Evolutionary conservation across 2,797 vertebrate species (phyloP), one percentile per base, ranked within the genome.

Genomic region (Dipus sagitta): DNA sequence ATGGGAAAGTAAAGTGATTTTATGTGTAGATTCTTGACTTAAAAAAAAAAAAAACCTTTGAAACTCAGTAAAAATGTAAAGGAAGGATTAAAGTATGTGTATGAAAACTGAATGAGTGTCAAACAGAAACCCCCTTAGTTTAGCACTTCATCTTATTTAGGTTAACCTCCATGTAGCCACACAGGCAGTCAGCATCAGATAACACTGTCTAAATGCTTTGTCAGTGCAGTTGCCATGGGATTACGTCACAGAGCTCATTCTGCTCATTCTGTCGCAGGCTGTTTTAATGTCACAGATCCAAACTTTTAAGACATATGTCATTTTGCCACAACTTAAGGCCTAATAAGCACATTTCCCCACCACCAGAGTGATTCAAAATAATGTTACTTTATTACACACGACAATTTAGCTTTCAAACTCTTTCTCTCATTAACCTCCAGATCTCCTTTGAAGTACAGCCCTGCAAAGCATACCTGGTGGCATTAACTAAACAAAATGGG

Each of bases 41-140:
- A 67, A 18, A 30, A 87, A 86, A 34, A 42, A 42, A 47, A 47
- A 47, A 47, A 47, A 7, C 47, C 6, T 58, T 58, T 58, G 54
- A 58, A 58, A 79, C 62, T 90, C 42, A 78, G 30, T 72, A 84
- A 90, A 78, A 75, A 83, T 81, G 26, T 7, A 68, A 91, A 67
- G 34, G 26, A 52, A 88, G 3, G 9, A 21, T 21, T 74, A 83
- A 89, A 81, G 8, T 32, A 4, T 80, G 64, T 68, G 10, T 71
- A 47, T 90, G 14, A 75, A 77, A 88, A 88, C 23, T 67, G 77
- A 91, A 74, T 72, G 24, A 74, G 2, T 54, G 21, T 82, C 62
- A 70, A 94, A 93, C 65, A 87, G n/a, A 80, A 96, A 95, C 75
- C 79, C 28, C 34, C 32, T n/a, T 64, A 67, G 28, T 86, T 83